Evolutionary conservation across 2,797 vertebrate species (phyloP), one percentile per base, ranked within the genome.

Genomic region (Pangasius larnaudii): DNA sequence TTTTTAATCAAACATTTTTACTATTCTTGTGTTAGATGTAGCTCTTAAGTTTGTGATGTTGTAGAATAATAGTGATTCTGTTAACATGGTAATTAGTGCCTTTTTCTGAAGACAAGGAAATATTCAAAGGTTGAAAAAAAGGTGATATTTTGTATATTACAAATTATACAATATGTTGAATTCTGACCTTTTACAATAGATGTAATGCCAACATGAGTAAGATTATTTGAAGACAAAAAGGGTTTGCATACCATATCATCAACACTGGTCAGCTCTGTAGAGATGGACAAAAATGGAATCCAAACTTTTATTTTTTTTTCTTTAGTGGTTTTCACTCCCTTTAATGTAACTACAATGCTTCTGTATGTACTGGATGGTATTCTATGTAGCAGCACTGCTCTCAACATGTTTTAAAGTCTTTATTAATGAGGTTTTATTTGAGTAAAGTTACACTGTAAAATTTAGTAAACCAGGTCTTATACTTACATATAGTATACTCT

Each of bases 1-100:
- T 95, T 93, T 95, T 93, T 95, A 94, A 93, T 93, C 92, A 93
- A 92, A 95, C 93, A 94, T 95, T 94, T 92, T 93, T 91, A 74
- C 42, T 72, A 63, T 88, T 89, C 65, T 89, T 72, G 86, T 86
- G 84, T 89, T 94, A 94, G 93, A 90, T 92, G 88, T 51, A 94
- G 90, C 92, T 92, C 79, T 91, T 91, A 94, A 83, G 91, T 93
- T 92, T 84, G 83, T 84, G 59, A 88, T 95, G 93, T 92, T 90
- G 85, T 91, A 86, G 89, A 90, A 91, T 87, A 88, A 93, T 96
- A 95, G 93, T 90, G 9, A 69, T 78, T 61, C 75, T 89, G 69
- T 91, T 77, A 82, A 90, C 89, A 90, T 93, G 91, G 89, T 89
- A 86, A 86, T 86, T 90, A 91, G 90, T 91, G 90, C 87, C 82